These are phyloP conservation scores for Dendropsophus ebraccatus DNA, from an alignment of 2,113 vertebrate genomes.

Conservation along the genomic window DNA sequence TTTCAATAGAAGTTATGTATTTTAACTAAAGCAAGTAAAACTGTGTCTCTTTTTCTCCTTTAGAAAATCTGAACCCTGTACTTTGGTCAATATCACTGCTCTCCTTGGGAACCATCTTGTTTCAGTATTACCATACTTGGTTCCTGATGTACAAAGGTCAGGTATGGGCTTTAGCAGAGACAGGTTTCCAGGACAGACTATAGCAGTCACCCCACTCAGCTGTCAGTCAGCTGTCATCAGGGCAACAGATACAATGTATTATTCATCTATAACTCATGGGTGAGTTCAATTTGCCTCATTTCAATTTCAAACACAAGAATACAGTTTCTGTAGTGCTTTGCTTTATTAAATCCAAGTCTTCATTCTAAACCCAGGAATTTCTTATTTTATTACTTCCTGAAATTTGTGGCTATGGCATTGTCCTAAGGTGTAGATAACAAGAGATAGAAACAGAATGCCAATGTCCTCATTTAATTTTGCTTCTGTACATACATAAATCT, in stretches of 20 bases:
- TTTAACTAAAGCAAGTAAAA: too few relatives aligned
- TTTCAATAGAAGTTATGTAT: too few relatives aligned
- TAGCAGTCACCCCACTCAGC: slow-evolving; percentile 32
- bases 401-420: slow-evolving; percentile 4
- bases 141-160: slow-evolving; percentile 7
- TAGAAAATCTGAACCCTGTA: not conserved
- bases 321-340: slow-evolving; percentile 41
- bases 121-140: not conserved
- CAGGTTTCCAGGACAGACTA: slow-evolving; percentile 37
- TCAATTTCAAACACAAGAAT: slow-evolving; percentile 55
- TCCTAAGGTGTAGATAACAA: slow-evolving; percentile 4
- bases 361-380: slow-evolving; percentile 9
- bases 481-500: slow-evolving; percentile 1
- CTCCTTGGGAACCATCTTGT: slow-evolving; percentile 39
- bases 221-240: slow-evolving; percentile 53
- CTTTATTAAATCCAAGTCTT: slow-evolving; percentile 39
- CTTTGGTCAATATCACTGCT: not conserved
- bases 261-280: slow-evolving; percentile 56
- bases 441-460: not conserved
- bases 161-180: slow-evolving; percentile 25
- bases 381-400: slow-evolving; percentile 25
- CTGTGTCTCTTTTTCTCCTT: too few relatives aligned
- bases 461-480: not conserved
- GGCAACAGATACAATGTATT: slow-evolving; percentile 46
- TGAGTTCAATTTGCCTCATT: slow-evolving; percentile 53